Evolutionary conservation across 2,113 vertebrate genomes (phyloP), one percentile per base, ranked within the genome.

Genomic region (Lethenteron reissneri): DNA sequence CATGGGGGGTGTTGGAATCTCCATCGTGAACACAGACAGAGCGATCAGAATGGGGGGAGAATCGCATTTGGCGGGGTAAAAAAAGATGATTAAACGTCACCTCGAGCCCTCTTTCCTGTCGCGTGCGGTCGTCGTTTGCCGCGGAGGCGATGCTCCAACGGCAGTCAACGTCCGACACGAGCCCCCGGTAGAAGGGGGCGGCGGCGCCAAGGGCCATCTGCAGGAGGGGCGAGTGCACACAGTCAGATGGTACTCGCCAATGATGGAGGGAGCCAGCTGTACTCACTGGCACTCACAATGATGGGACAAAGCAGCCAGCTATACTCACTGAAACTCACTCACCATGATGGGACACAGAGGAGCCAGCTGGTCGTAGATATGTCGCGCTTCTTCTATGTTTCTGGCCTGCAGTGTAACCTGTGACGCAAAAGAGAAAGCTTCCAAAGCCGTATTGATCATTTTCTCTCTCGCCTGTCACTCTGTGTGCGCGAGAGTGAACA

Each of bases 391-490:
- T n/a, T 81, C 85, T 78, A 99, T 97, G 80, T 91, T 99, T 78
- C 94, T 96, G 74, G 94, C 94, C 75, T 99, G 94, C 82, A 97
- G 96, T 19, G 94, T 97, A 73, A 99, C 94, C 94, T 99, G 77
- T 41, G 41, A 41, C 41, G 41, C 41, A 41, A 41, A 41, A 41
- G 5, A 41, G 41, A 41, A 41, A 41, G 41, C 41, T 41, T 5
- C 41, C 41, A 41, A 41, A 41, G 41, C 41, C 41, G 41, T 41
- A 41, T 41, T 41, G 41, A 41, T 41, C 41, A 41, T 41, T 41
- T 41, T 41, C 41, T 41, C 41, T 41, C 41, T 41, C 41, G 41
- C 41, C 41, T 41, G 41, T 41, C 41, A 7, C 41, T 41, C 41
- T 3, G 41, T 41, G 5, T 7, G 41, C 41, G 5, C 41, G 41